Conservation (phyloP, 2,888 invertebrate species). For the Pammene fasciana region DNA sequence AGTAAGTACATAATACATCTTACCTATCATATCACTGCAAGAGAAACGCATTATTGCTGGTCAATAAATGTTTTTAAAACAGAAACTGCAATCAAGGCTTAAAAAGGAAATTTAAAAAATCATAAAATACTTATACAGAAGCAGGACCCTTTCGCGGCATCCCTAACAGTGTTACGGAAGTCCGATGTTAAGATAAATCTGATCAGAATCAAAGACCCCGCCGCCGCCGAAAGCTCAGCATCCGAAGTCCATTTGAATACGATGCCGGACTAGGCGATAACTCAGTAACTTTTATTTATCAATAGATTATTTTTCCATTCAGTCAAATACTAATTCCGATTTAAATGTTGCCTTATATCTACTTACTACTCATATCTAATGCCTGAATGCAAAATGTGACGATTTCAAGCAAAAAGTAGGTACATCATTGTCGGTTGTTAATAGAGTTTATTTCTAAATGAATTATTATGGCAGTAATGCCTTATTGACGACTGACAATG, state of each 20-base stretch:
- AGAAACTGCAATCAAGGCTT: too few species aligned
- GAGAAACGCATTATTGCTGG: too few species aligned
- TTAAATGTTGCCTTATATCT: neutral
- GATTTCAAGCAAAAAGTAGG: too few species aligned
- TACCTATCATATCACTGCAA: too few species aligned
- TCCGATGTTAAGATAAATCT: slow-evolving; percentile 40
- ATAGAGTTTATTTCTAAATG: too few species aligned
- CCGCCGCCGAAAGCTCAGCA: slow-evolving; percentile 15
- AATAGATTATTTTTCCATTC: neutral
- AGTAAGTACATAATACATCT: too few species aligned
- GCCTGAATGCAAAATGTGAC: too few species aligned
- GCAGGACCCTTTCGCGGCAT: slow-evolving; percentile 17
- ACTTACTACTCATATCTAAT: neutral
- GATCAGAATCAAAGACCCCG: slow-evolving; percentile 29
- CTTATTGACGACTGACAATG: too few species aligned
- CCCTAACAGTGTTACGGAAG: slow-evolving; percentile 37
- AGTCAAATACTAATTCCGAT: neutral
- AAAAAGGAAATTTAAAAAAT: neutral
- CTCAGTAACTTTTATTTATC: slow-evolving; percentile 26
- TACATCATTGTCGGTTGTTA: too few species aligned
- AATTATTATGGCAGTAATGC: too few species aligned
- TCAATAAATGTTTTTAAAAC: too few species aligned
- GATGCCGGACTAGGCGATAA: slow-evolving; percentile 18
- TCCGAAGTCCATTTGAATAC: slow-evolving; percentile 30
- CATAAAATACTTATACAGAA: neutral